Evolutionary conservation across 2,888 invertebrate species (phyloP), one percentile per base, ranked within the genome.

Genomic region (Halictus quadricinctus): DNA sequence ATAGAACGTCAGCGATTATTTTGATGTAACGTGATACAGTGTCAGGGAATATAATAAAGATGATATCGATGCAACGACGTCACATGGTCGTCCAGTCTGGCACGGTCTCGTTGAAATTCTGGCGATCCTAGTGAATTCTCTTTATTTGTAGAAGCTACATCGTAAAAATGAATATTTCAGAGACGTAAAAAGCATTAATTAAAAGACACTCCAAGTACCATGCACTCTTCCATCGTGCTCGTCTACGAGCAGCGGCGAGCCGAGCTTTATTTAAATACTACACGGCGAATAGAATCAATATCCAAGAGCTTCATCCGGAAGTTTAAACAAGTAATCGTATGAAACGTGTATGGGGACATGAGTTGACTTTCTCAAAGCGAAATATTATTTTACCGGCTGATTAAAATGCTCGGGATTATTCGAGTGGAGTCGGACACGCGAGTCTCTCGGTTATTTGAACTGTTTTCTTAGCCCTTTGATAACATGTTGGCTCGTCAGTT

Each of bases 101-200:
- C 60, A 64, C 25, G 60, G 25, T 64, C 60, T 29, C 25, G 60
- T 64, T 64, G 60, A 15, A 64, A 64, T 69, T 41, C 21, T 21
- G 12, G 41, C 7, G 21, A 69, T 69, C 41, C 41, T 69, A 41
- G 41, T 43, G 12, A 41, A 69, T 21, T 69, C 41, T n/a, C 21
- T 54, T 41, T 69, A 43, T 43, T 41, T 66, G 3, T 15, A 15
- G 36, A 36, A 18, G 18, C 18, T 36, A 18, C 29, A 36, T 66
- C 36, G 36, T 18, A 66, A 18, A 64, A 36, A 36, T 66, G 66
- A 66, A 66, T 66, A 66, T 36, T 66, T 66, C 66, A 66, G 66
- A 18, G 66, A 36, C 36, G 36, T 21, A 36, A 36, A 66, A 36
- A 29, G 36, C 18, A 66, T 66, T 66, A 66, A 66, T 66, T 36